phyloP scores from a whole-genome alignment of 2,797 vertebrate genomes.

The Ataeniobius toweri region DNA sequence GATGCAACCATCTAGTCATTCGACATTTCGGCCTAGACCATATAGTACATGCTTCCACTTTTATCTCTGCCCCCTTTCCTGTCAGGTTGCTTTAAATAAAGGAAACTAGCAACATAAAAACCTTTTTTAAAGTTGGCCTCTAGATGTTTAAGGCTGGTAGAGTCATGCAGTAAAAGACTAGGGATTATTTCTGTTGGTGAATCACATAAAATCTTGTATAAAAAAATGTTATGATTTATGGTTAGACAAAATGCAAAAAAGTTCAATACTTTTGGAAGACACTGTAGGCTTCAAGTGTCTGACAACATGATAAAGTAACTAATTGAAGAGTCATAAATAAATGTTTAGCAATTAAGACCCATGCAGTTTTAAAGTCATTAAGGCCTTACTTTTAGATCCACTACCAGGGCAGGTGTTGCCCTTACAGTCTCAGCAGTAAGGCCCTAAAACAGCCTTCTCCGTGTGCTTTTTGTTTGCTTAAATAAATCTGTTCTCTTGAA shows the following conservation, averaged over 20 bases:
- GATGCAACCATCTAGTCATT: not conserved
- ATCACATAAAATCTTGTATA: not conserved
- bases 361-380: not conserved
- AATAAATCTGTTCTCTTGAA: constrained; percentile 3
- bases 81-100: not conserved
- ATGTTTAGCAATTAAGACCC: not conserved
- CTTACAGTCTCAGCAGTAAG: not conserved
- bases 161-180: not conserved
- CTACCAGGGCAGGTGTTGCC: not conserved
- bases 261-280: not conserved
- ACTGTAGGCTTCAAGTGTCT: not conserved
- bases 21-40: not conserved
- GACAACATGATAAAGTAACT: not conserved
- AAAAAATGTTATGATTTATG: too few species aligned
- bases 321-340: not conserved
- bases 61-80: not conserved
- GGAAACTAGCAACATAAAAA: not conserved
- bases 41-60: not conserved
- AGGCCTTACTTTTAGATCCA: not conserved
- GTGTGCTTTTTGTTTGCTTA: not conserved
- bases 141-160: not conserved
- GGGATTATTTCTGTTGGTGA: not conserved
- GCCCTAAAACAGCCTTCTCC: not conserved
- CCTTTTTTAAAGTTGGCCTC: not conserved
- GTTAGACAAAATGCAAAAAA: not conserved